phyloP scores from a whole-genome alignment of 1,140 invertebrate genomes.

The Sitobion miscanthi region DNA sequence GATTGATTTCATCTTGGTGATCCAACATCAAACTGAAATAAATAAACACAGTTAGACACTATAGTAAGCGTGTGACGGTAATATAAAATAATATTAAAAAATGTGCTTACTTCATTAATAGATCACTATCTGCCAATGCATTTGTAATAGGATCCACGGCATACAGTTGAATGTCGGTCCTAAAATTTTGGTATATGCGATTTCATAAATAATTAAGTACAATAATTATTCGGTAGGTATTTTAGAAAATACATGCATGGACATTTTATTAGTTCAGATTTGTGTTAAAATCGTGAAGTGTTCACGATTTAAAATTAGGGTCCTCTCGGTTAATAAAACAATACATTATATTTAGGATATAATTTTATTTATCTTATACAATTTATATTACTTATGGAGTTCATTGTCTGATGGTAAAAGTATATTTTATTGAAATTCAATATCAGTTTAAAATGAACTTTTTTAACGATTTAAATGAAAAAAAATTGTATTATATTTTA shows the following conservation, averaged over 20 bases:
- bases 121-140: constrained; percentile 79
- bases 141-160: constrained; percentile 82
- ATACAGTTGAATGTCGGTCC: constrained; percentile 84
- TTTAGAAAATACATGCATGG: too few relatives aligned
- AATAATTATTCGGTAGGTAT: neutral
- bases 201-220: neutral
- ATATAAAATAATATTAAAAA: neutral
- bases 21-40: constrained; percentile 34
- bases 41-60: neutral
- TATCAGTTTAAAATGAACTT: fast-evolving
- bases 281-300: too few relatives aligned
- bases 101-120: constrained; percentile 64
- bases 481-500: neutral
- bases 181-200: constrained; percentile 63
- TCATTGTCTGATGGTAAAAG: neutral
- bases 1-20: constrained; percentile 25
- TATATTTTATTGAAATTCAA: neutral
- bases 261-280: too few relatives aligned
- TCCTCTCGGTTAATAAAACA: neutral
- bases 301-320: neutral
- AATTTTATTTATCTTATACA: neutral
- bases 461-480: neutral
- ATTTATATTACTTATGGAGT: neutral
- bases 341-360: neutral
- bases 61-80: neutral